These are phyloP conservation scores for Hemaris fuciformis DNA, from an alignment of 2,888 invertebrate species.

Conservation along the genomic window DNA sequence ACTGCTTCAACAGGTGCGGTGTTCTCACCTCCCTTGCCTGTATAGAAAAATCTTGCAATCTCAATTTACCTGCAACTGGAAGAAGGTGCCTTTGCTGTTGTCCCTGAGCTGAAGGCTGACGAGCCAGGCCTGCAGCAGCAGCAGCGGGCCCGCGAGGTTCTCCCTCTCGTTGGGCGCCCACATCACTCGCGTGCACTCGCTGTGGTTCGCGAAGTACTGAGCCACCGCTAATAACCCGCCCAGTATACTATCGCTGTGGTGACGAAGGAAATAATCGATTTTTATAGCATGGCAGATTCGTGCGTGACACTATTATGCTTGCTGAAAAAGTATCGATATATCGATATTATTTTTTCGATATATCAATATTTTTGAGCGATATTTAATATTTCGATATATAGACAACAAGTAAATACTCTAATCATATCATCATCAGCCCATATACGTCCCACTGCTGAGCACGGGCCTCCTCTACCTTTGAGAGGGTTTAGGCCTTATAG, in stretches of 20 bases:
- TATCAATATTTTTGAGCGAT: too few species aligned
- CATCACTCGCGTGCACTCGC: conserved; percentile 91
- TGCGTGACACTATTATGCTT: too few species aligned
- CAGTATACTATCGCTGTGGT: conserved; percentile 83
- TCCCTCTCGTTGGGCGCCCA: conserved; percentile 94
- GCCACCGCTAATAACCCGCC: conserved; percentile 88
- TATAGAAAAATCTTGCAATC: background rate
- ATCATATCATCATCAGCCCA: too few species aligned
- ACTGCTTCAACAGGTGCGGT: too few species aligned
- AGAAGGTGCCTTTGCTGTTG: conserved; percentile 31
- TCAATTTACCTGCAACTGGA: conserved; percentile 48
- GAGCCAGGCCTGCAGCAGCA: conserved; percentile 87
- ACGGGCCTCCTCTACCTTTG: too few species aligned
- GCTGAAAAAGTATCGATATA: too few species aligned
- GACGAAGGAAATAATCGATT: conserved; percentile 12
- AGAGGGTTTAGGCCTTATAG: too few species aligned
- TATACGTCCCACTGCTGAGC: too few species aligned
- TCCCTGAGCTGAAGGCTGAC: conserved; percentile 80
- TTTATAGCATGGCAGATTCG: too few species aligned
- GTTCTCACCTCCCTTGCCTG: background rate
- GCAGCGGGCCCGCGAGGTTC: conserved; percentile 91
- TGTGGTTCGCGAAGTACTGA: conserved; percentile 91
- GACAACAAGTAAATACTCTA: too few species aligned
- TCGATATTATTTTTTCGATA: too few species aligned
- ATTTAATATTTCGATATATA: too few species aligned